phyloP scores from a whole-genome alignment of 2,888 invertebrate genomes.

The Ophion obscuratus region DNA sequence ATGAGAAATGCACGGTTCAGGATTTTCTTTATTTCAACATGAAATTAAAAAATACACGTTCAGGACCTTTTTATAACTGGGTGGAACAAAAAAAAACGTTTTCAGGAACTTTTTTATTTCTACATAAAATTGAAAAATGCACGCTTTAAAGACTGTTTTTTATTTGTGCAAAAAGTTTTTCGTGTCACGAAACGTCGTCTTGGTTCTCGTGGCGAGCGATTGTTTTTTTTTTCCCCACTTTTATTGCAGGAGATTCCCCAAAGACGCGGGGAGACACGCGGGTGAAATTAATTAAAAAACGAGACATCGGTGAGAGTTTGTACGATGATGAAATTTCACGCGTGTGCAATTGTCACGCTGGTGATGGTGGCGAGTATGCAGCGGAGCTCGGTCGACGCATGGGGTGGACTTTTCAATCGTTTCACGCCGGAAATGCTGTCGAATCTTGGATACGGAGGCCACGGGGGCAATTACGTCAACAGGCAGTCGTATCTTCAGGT shows the following conservation, averaged over 20 bases:
- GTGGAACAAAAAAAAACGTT: neutral
- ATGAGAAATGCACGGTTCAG: neutral
- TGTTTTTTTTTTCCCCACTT: neutral
- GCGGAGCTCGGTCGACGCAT: conserved; percentile 85
- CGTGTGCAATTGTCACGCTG: conserved; percentile 70
- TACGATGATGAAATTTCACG: conserved; percentile 65
- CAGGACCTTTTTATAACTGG: too few relatives aligned
- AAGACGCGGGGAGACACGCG: neutral
- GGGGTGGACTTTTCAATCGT: conserved; percentile 94
- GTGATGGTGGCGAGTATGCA: conserved; percentile 75
- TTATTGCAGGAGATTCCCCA: conserved; percentile 60
- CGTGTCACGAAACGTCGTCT: neutral
- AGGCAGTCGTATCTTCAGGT: conserved; percentile 85
- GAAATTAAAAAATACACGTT: too few relatives aligned
- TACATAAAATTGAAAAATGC: too few relatives aligned
- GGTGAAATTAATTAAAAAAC: neutral
- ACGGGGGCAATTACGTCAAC: conserved; percentile 84
- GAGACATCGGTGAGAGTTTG: neutral
- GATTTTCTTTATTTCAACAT: too few relatives aligned
- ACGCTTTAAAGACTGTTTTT: too few relatives aligned
- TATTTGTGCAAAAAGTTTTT: neutral
- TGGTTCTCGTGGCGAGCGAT: neutral
- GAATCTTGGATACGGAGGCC: conserved; percentile 91
- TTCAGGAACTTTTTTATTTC: neutral
- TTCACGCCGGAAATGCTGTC: conserved; percentile 94